These are phyloP conservation scores for Leptosomus discolor DNA, from an alignment of 2,113 vertebrate genomes.

Conservation along the genomic window DNA sequence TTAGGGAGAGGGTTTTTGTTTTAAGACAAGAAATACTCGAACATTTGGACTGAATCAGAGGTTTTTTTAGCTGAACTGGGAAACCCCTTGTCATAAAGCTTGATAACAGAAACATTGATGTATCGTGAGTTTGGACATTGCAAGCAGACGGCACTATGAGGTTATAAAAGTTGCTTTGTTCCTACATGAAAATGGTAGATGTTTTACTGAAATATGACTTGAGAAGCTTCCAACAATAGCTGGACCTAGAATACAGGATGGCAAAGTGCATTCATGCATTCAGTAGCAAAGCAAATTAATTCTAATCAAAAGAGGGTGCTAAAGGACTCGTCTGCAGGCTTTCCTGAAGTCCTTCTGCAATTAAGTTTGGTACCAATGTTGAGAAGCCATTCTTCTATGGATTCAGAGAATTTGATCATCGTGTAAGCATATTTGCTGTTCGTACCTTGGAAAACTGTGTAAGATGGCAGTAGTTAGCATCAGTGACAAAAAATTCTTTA, in stretches of 20 bases:
- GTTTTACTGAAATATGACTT: constrained; percentile 49
- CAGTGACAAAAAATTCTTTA: background rate
- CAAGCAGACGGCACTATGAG: background rate
- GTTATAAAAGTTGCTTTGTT: constrained; percentile 17
- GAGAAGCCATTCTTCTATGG: background rate
- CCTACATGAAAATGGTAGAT: constrained; percentile 27
- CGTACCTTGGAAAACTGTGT: background rate
- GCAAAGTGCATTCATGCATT: background rate
- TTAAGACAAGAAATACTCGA: background rate
- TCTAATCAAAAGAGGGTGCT: background rate
- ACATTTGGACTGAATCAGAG: background rate
- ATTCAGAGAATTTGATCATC: background rate
- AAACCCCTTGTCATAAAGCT: constrained; percentile 38
- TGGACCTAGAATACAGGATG: background rate
- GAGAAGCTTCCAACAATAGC: constrained; percentile 33
- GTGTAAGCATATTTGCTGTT: background rate
- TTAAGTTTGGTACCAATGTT: background rate
- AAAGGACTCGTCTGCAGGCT: background rate
- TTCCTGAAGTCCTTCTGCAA: background rate
- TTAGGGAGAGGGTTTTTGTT: background rate
- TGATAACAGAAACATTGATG: constrained; percentile 49
- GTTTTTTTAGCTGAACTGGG: constrained; percentile 18
- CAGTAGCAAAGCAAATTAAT: background rate
- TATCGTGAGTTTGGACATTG: constrained; percentile 22
- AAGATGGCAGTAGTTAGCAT: background rate